Base-by-base conservation (phyloP, 1,140 invertebrate species). In the Choristoneura fumiferana region DNA sequence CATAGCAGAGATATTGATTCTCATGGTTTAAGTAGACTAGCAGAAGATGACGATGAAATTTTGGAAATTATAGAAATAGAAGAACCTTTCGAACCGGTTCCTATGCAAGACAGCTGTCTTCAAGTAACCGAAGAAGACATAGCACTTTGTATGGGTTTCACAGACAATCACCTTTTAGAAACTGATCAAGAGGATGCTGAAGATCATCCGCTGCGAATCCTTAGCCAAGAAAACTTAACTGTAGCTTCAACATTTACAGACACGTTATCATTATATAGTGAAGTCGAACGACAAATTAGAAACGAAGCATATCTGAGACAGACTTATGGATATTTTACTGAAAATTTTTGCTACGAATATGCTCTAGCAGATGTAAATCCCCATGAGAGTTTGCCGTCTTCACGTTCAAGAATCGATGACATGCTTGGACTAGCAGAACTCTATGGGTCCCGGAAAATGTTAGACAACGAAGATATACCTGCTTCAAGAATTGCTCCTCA, bases 121-220 rank as follows among this genome's bases (percentile, higher is more conserved):
- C 96, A 97, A 90, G 96, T 97, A 0, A 97, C 96, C 0, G 96
- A 97, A 89, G 96, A 97, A 87, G 96, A 98, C 75, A 97, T 97
- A 40, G 95, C 95, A 0, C 91, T 94, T 56, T 96, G 95, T 73
- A 96, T 97, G 94, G 94, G 95, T 6, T 90, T 91, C 45, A 69
- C 90, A 57, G 94, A 95, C 85, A 93, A 95, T 90, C 93, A 92
- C 36, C 76, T 95, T 9, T 92, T 92, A 0, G 93, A 95, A 86
- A 92, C 92, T 14, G 93, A 95, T 70, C 92, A 90, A 71, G 83
- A 90, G 55, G 87, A 91, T 67, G 82, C 86, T 91, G 84, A 94
- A 90, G 94, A 96, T 73, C 96, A 97, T 92, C 96, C 96, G 0
- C 81, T 97, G 14, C 92, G 95, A 67, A 95, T 96, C 71, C 91